Conservation (phyloP, 2,113 vertebrate genomes). For the Mugil cephalus region DNA sequence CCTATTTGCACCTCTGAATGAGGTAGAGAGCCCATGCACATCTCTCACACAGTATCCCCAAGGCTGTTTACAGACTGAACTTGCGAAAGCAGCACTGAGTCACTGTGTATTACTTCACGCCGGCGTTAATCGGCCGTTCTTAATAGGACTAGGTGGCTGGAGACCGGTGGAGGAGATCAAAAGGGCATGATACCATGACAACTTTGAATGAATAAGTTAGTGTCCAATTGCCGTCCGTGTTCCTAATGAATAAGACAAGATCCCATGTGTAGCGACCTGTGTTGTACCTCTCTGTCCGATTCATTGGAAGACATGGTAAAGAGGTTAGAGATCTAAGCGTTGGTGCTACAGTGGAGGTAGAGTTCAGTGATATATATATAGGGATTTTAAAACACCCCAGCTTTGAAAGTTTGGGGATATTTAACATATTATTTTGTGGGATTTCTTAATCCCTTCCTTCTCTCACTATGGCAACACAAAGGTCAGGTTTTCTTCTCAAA, state of each 20-base stretch:
- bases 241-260: constrained; percentile 68
- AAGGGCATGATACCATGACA: constrained; percentile 31
- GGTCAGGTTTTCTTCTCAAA: too few species aligned
- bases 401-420: background rate
- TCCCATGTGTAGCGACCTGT: constrained; percentile 61
- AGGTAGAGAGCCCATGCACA: constrained; percentile 37
- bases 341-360: background rate
- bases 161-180: constrained; percentile 5
- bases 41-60: constrained; percentile 13
- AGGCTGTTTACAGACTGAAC: constrained; percentile 27
- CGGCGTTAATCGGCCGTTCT: constrained; percentile 40
- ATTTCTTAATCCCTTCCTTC: background rate
- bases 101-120: constrained; percentile 10
- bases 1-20: constrained; percentile 75
- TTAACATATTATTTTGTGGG: background rate
- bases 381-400: background rate
- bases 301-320: constrained; percentile 31
- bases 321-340: constrained; percentile 35
- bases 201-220: constrained; percentile 68
- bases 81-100: constrained; percentile 26
- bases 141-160: constrained; percentile 17
- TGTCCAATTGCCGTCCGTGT: constrained; percentile 56
- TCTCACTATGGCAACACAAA: background rate
- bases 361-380: background rate
- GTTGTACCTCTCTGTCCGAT: constrained; percentile 40